A percentile compares a stretch with the other conserved stretches of the same genome.
Evolutionary conservation across 2,797 vertebrate genomes (phyloP).

Genomic region (Somateria mollissima): DNA sequence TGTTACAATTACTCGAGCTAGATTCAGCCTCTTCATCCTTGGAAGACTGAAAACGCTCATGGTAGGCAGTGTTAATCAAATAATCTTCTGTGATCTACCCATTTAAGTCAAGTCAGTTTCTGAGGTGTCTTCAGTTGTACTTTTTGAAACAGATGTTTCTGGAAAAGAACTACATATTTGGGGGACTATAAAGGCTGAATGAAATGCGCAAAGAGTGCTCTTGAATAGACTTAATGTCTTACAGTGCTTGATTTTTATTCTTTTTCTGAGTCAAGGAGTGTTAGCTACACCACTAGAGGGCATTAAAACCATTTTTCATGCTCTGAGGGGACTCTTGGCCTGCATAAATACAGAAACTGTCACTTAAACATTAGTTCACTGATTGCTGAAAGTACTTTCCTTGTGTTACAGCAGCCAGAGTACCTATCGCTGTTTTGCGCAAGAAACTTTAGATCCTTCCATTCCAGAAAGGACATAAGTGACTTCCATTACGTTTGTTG

Average conservation of each 20-base stretch:
- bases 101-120: background rate
- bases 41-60: conserved; percentile 84
- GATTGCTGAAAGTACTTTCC: conserved; percentile 32
- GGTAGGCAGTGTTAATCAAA: conserved; percentile 71
- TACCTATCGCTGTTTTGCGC: background rate
- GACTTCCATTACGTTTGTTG: conserved; percentile 36
- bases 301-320: background rate
- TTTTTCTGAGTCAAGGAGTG: background rate
- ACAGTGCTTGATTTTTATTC: rapidly evolving
- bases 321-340: background rate
- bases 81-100: background rate
- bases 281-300: conserved; percentile 24
- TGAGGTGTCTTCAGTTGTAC: background rate
- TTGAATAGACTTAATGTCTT: background rate
- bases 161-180: background rate
- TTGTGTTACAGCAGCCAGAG: conserved; percentile 53
- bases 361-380: background rate
- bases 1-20: conserved; percentile 88
- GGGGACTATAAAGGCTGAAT: background rate
- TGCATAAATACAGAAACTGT: background rate
- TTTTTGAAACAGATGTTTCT: background rate
- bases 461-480: conserved; percentile 47
- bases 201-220: background rate
- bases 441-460: conserved; percentile 44
- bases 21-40: conserved; percentile 87